Percentiles rank a stretch among this genome's conserved stretches.
Conservation (phyloP, 2,888 invertebrate genomes). For the Marasmarcha lunaedactyla region DNA sequence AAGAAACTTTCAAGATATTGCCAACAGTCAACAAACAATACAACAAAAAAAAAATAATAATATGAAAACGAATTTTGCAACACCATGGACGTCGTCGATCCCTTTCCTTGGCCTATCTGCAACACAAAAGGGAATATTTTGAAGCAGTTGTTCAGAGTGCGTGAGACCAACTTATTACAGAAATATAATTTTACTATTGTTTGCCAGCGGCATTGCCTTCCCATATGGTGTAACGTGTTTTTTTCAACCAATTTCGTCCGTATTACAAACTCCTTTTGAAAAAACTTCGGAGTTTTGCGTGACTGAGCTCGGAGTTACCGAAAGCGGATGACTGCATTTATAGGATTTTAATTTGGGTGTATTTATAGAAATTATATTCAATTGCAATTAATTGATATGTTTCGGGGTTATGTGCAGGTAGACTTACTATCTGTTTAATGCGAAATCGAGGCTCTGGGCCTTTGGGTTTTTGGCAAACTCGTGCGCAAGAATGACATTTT, state of each 20-base stretch:
- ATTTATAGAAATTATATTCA: neutral
- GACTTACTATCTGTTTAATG: no score
- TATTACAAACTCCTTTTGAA: constrained; percentile 9
- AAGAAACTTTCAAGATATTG: no score
- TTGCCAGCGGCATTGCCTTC: constrained; percentile 45
- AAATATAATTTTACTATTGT: constrained; percentile 66
- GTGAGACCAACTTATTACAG: constrained; percentile 64
- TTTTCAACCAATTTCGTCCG: constrained; percentile 12
- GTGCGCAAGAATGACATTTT: no score
- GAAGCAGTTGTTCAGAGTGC: constrained; percentile 24
- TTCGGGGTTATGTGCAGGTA: no score
- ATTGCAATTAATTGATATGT: no score
- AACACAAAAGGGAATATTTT: constrained; percentile 10
- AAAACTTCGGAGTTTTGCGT: constrained; percentile 47
- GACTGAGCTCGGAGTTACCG: constrained; percentile 21
- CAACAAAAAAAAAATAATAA: no score
- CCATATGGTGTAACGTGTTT: constrained; percentile 68
- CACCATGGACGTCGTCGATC: no score
- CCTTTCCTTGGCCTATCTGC: constrained; percentile 7
- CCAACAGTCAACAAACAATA: no score
- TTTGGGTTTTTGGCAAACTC: no score
- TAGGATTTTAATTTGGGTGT: neutral
- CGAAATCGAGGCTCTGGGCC: no score
- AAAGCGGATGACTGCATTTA: constrained; percentile 2
- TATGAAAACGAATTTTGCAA: no score